Base-by-base conservation (phyloP, 2,113 vertebrate species). In the Ammospiza caudacuta region DNA sequence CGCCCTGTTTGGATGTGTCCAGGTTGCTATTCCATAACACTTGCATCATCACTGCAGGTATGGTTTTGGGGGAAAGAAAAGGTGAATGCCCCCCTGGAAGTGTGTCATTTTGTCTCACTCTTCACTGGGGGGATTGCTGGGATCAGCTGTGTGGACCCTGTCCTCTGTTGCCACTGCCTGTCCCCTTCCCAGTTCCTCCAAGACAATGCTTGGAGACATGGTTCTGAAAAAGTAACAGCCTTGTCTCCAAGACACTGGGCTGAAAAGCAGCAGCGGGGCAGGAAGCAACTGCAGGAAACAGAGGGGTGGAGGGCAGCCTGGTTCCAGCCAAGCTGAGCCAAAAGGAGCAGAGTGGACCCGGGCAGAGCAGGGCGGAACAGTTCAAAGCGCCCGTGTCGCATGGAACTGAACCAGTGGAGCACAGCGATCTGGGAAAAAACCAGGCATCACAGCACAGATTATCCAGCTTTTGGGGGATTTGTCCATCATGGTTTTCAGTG, bases 31-130 rank as follows among this genome's bases (percentile, higher is more conserved):
- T 85, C 24, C 13, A 4, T 25, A 35, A 23, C 20, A 17, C 0
- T 0, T 5, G 20, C 10, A 13, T n/a, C 29, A 49, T 49, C 0
- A 0, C 35, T 41, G 24, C 3, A 41, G 61, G 9, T 6, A 7
- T 20, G 29, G 35, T 41, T 66, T 58, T 0, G 0, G 20, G 61
- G 10, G 29, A 18, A 29, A 49, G 19, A 33, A 47, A 49, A 47
- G 51, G 29, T 13, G 61, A 66, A 9, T 4, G 3, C 3, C 1
- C 8, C 24, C 10, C 20, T 66, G 15, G 20, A 49, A 29, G 12
- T 47, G 28, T 41, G 11, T 47, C 2, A 49, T 49, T 47, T n/a
- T 75, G 51, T 57, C 35, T 41, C 29, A 41, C 8, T 66, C 24
- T 29, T 75, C 43, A 29, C 12, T 49, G 51, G 5, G 23, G 15